Conservation (phyloP, 92 coral and sea anemone species). For the Porites evermanni region DNA sequence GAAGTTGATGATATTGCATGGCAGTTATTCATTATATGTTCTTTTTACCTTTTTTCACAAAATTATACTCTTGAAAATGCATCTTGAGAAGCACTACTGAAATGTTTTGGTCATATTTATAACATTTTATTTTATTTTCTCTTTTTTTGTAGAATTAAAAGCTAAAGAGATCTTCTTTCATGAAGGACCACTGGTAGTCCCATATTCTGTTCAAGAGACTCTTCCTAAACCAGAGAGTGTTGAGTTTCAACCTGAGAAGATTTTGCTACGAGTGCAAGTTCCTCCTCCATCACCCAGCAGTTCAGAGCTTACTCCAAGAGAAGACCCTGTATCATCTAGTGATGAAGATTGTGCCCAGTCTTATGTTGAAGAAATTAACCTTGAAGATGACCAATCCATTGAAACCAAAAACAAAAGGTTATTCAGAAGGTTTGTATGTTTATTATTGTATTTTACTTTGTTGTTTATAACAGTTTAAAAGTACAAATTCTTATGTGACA, state of each 20-base stretch:
- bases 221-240: background rate
- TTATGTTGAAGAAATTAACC: background rate
- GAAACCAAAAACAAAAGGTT: background rate
- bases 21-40: no score
- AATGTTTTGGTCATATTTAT: background rate
- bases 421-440: slow-evolving; percentile 25
- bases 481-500: no score
- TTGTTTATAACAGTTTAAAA: background rate
- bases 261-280: background rate
- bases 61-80: no score
- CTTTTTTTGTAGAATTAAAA: background rate
- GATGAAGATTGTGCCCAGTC: slow-evolving; percentile 12
- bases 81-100: background rate
- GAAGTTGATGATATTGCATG: background rate
- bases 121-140: no score
- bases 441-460: background rate
- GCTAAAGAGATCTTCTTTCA: background rate
- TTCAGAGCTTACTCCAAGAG: background rate
- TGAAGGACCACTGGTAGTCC: background rate
- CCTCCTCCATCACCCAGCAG: background rate
- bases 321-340: background rate
- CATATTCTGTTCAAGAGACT: slow-evolving; percentile 24
- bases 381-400: background rate
- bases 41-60: no score
- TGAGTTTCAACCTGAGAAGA: background rate